Conservation (phyloP, 2,797 vertebrate species). For the Pelochelys cantorii region DNA sequence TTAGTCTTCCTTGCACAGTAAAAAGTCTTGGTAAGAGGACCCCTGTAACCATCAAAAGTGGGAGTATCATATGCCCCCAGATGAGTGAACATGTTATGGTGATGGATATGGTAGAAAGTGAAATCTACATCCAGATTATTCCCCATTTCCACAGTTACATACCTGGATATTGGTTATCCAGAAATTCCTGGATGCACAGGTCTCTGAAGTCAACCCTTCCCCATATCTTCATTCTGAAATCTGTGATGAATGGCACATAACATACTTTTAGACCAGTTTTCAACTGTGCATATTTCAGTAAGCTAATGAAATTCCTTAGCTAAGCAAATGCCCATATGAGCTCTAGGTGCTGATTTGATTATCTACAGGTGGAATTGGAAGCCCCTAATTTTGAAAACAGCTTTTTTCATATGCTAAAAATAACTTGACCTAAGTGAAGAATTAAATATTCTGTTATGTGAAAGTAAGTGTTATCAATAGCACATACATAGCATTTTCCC, state of each 20-base stretch:
- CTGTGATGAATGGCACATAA: not conserved
- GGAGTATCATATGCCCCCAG: not conserved
- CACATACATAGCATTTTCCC: not conserved
- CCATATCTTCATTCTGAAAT: not conserved
- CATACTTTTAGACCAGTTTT: not conserved
- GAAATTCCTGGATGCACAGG: not conserved
- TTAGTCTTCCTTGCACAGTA: rapidly evolving
- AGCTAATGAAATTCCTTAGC: not conserved
- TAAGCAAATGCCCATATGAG: not conserved
- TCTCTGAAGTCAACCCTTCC: not conserved
- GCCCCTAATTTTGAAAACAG: rapidly evolving
- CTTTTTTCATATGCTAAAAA: not conserved
- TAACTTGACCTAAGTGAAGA: not conserved
- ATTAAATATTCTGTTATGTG: not conserved
- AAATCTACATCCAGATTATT: rapidly evolving
- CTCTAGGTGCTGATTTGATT: not conserved
- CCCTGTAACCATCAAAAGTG: too few species aligned
- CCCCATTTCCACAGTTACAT: not conserved
- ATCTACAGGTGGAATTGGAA: not conserved
- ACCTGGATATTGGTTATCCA: rapidly evolving
- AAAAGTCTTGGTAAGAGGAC: not conserved
- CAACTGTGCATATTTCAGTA: rapidly evolving
- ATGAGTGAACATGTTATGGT: rapidly evolving
- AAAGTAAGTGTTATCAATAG: not conserved
- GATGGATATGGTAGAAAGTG: rapidly evolving